Percentiles rank a stretch among this genome's conserved stretches.
These are phyloP conservation scores for Conger conger DNA, from an alignment of 2,113 vertebrate species.

Conservation along the genomic window DNA sequence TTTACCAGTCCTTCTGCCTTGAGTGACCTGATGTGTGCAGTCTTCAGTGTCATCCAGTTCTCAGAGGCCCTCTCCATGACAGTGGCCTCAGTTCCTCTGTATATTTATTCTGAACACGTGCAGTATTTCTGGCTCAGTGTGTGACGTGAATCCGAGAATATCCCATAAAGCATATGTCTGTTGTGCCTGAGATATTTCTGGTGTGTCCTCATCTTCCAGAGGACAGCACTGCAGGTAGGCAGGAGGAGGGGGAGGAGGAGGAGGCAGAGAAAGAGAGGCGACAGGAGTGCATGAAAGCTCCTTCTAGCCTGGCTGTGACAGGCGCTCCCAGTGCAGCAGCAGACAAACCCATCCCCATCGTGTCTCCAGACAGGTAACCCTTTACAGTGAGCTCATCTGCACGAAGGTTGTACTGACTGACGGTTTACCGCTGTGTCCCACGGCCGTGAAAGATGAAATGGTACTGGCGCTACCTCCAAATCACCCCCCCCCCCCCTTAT, in stretches of 20 bases:
- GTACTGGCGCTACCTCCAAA: background rate
- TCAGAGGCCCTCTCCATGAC: background rate
- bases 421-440: background rate
- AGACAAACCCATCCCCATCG: slow-evolving; percentile 66
- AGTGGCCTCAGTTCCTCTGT: background rate
- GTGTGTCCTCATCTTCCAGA: slow-evolving; percentile 43
- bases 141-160: background rate
- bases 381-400: too few species aligned
- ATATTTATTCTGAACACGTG: background rate
- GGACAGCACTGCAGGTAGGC: slow-evolving; percentile 58
- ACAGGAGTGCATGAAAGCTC: slow-evolving; percentile 60
- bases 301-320: slow-evolving; percentile 65
- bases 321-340: slow-evolving; percentile 50
- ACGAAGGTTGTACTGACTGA: background rate
- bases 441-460: background rate
- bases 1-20: too few species aligned
- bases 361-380: slow-evolving; percentile 72
- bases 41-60: too few species aligned
- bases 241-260: slow-evolving; percentile 65
- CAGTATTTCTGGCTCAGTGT: background rate
- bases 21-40: too few species aligned
- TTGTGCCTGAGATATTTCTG: background rate
- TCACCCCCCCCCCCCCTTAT: background rate
- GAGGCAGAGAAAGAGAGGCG: slow-evolving; percentile 43
- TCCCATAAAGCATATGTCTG: background rate